A percentile compares a stretch with the other conserved stretches of the same genome.
phyloP scores from a whole-genome alignment of 2,888 invertebrate species.

The Monoplex corrugatus region DNA sequence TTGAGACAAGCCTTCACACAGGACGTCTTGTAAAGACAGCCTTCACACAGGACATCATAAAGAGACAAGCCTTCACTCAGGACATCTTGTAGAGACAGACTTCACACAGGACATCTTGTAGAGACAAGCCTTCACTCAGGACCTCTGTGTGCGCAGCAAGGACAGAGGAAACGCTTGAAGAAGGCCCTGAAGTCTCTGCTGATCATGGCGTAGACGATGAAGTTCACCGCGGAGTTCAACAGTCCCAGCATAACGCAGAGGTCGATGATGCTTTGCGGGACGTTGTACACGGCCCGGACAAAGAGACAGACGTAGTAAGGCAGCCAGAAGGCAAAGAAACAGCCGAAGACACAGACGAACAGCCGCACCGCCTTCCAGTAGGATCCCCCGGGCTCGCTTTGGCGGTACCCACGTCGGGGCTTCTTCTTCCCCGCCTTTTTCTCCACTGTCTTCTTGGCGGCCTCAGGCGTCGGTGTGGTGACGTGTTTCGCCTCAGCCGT shows the following conservation, averaged over 20 bases:
- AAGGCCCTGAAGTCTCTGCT: conserved; percentile 30
- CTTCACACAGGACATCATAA: no score
- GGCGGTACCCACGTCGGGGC: not conserved
- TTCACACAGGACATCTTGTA: not conserved
- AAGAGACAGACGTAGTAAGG: not conserved
- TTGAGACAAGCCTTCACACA: no score
- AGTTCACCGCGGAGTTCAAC: conserved; percentile 30
- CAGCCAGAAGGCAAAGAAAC: conserved; percentile 20
- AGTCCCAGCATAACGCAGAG: not conserved
- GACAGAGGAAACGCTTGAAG: conserved; percentile 3
- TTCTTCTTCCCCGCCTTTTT: no score
- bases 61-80: no score
- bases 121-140: no score
- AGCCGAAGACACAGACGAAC: conserved; percentile 1
- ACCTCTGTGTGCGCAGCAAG: not conserved
- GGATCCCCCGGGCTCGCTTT: not conserved
- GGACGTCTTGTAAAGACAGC: no score
- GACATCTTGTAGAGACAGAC: no score
- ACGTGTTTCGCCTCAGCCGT: no score
- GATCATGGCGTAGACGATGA: conserved; percentile 34
- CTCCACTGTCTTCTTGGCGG: no score
- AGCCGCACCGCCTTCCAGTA: not conserved
- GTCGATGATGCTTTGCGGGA: not conserved
- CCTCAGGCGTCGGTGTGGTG: not conserved
- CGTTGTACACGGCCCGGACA: not conserved